Conservation (phyloP, 2,113 vertebrate species). For the Caloenas nicobarica region DNA sequence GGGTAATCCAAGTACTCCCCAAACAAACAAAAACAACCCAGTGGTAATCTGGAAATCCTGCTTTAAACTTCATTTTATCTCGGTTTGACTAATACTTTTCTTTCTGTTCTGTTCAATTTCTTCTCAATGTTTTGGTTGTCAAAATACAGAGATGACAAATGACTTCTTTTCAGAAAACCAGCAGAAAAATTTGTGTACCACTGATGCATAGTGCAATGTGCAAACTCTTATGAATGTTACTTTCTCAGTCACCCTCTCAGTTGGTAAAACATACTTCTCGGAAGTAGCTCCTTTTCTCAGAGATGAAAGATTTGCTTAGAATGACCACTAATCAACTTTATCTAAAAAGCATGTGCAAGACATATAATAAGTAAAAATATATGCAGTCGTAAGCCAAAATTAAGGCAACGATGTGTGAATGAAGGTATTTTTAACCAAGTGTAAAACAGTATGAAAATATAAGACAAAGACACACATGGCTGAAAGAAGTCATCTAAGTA, state of each 20-base stretch:
- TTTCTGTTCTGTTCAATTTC: not conserved
- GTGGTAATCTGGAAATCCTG: not conserved
- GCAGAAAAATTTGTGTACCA: not conserved
- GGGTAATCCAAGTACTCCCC: not conserved
- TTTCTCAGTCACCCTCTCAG: not conserved
- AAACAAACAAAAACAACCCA: not conserved
- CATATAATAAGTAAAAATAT: not conserved
- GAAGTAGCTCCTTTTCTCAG: not conserved
- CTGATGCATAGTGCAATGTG: not conserved
- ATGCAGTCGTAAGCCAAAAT: not conserved
- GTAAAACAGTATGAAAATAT: not conserved
- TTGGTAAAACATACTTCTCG: not conserved
- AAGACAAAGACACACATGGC: not conserved
- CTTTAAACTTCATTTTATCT: constrained; percentile 58
- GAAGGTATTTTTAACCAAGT: not conserved
- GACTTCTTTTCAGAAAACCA: not conserved
- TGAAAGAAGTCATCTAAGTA: not conserved
- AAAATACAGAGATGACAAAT: constrained; percentile 33
- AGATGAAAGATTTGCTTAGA: not conserved
- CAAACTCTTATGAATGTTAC: not conserved
- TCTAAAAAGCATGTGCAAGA: not conserved
- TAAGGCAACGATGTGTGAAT: not conserved
- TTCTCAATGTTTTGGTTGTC: not conserved
- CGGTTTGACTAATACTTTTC: constrained; percentile 33
- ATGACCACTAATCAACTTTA: not conserved